Evolutionary conservation across 2,888 invertebrate species (phyloP), one percentile per base, ranked within the genome.

Genomic region (Periphyllus acericola): DNA sequence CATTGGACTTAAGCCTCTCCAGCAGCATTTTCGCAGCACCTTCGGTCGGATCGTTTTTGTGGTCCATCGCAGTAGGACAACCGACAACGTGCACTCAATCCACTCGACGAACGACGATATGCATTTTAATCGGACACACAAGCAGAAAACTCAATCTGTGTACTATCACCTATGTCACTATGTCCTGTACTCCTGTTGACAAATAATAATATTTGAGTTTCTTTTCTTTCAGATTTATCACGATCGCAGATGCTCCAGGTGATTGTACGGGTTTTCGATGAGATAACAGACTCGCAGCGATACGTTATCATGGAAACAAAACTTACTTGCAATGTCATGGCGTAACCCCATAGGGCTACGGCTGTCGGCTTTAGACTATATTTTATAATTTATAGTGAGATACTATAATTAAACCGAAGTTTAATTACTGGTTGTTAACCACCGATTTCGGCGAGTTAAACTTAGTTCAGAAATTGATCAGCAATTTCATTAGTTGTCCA

Each of bases 1-100:
- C 87, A 75, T 87, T 87, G 17, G 81, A 55, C 19, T 87, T 87
- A 3, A 87, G 60, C 17, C 11, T 74, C 66, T 87, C 81, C 19
- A 87, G 34, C 46, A 87, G 5, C n/a, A 60, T 55, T 19, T 25
- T 75, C 14, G 75, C 81, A 32, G 32, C 11, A 6, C 75, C 81
- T 6, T 81, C 86, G 8, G 60, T 29, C 11, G 9, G 5, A 19
- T 75, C 29, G 5, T 66, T 75, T 9, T 29, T 66, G 25, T 21
- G 60, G 5, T 84, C 75, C 83, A 84, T 84, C 1, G 25, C 29
- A 29, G 21, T 1, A 60, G 60, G 5, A 60, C 25, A 21, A 60
- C 14, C n/a, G n/a, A n/a, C n/a, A n/a, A 2, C 25, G 60, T 25
- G 21, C 5, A 21, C 60, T 60, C 6, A 6, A 60, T 21, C 4